Percentiles rank a stretch among this genome's conserved stretches.
phyloP scores from a whole-genome alignment of 2,888 invertebrate genomes.

The Tetanocera ferruginea region DNA sequence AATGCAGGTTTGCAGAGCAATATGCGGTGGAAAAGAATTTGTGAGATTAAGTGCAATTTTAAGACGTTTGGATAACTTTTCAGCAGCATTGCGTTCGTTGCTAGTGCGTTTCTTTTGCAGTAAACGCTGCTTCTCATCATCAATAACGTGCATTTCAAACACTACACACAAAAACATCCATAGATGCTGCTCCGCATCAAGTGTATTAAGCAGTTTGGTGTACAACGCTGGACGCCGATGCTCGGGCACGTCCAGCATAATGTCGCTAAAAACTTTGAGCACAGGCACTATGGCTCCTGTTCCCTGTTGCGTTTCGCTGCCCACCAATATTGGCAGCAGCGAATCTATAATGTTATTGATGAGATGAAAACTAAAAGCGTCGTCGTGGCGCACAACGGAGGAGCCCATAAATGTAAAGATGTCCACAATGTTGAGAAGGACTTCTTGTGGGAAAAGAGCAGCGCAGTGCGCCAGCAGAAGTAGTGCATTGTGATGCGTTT shows the following conservation, averaged over 20 bases:
- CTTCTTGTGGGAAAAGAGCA: conserved; percentile 82
- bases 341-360: conserved; percentile 91
- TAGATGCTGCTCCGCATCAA: conserved; percentile 76
- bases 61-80: conserved; percentile 73
- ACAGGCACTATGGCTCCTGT: conserved; percentile 73
- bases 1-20: conserved; percentile 76
- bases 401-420: conserved; percentile 99
- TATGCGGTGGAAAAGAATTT: conserved; percentile 76
- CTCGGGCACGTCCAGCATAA: conserved; percentile 91
- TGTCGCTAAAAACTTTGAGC: conserved; percentile 90
- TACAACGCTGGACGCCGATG: conserved; percentile 89
- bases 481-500: conserved; percentile 94
- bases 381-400: conserved; percentile 91
- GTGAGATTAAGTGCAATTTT: conserved; percentile 79
- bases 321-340: conserved; percentile 85
- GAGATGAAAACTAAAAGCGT: conserved; percentile 94
- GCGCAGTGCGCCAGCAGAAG: conserved; percentile 86
- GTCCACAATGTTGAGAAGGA: conserved; percentile 93
- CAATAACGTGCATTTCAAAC: conserved; percentile 79
- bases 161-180: conserved; percentile 81
- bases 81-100: conserved; percentile 45
- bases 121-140: conserved; percentile 71
- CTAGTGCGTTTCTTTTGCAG: conserved; percentile 9
- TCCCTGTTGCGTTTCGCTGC: conserved; percentile 1
- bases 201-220: conserved; percentile 80